Evolutionary conservation across 2,888 invertebrate species (phyloP).

Genomic region (Amphiduros pacificus): DNA sequence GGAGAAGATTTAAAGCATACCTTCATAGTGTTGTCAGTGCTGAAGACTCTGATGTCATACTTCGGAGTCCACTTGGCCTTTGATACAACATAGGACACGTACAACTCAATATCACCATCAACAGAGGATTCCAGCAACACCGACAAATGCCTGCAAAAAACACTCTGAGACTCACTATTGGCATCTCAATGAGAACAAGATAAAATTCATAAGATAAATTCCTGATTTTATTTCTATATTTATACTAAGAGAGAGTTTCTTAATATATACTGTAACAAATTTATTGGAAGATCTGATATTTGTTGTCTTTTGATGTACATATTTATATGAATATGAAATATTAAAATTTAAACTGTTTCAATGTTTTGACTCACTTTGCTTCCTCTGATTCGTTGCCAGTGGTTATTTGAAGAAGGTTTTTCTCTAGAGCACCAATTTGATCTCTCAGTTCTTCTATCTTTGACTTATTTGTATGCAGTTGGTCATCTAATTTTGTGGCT

Average conservation of each 20-base stretch:
- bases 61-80: constrained; percentile 59
- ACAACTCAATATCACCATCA: constrained; percentile 40
- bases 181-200: too few species aligned
- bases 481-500: constrained; percentile 34
- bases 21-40: constrained; percentile 40
- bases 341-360: background rate
- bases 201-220: too few species aligned
- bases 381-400: constrained; percentile 5
- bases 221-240: too few species aligned
- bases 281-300: too few species aligned
- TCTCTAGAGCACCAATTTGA: constrained; percentile 39
- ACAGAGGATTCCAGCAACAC: constrained; percentile 50
- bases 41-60: constrained; percentile 59
- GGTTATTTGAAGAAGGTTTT: constrained; percentile 20
- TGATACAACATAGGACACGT: constrained; percentile 55
- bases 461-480: constrained; percentile 34
- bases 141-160: constrained; percentile 49
- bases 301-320: too few species aligned
- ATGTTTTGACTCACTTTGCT: constrained; percentile 1
- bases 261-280: too few species aligned
- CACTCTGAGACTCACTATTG: too few species aligned
- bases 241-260: too few species aligned
- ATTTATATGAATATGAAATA: background rate
- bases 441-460: constrained; percentile 40
- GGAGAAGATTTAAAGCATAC: too few species aligned